These are phyloP conservation scores for Liparis tanakae DNA, from an alignment of 2,797 vertebrate species.

Conservation along the genomic window DNA sequence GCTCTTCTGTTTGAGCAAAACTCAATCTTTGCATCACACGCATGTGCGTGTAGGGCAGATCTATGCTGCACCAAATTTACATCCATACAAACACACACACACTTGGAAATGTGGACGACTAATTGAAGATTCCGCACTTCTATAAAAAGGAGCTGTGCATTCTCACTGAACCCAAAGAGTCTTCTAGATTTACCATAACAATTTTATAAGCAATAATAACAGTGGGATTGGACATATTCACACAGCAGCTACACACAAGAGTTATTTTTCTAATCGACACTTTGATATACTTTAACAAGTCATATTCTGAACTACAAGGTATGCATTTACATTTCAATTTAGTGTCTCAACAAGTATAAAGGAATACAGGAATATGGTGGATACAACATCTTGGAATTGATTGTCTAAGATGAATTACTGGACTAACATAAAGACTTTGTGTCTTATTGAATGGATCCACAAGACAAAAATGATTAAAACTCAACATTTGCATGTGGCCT, in stretches of 20 bases:
- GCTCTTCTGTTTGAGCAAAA: constrained; percentile 64
- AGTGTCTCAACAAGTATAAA: not conserved
- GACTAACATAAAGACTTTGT: not conserved
- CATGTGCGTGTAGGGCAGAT: constrained; percentile 14
- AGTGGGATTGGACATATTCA: constrained; percentile 51
- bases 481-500: constrained; percentile 17
- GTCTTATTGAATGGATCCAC: not conserved
- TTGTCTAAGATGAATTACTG: constrained; percentile 17
- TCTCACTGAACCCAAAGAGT: constrained; percentile 19
- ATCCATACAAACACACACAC: not conserved
- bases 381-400: not conserved
- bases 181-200: constrained; percentile 62
- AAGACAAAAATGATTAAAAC: constrained; percentile 6
- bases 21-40: constrained; percentile 57
- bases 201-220: constrained; percentile 51
- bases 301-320: constrained; percentile 10
- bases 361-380: not conserved
- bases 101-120: not conserved
- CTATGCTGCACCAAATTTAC: constrained; percentile 1
- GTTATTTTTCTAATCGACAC: constrained; percentile 36
- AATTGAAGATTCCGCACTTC: constrained; percentile 28
- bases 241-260: constrained; percentile 31
- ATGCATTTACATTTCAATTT: constrained; percentile 23
- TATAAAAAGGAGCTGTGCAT: constrained; percentile 28
- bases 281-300: constrained; percentile 38